phyloP scores from a whole-genome alignment of 2,888 invertebrate species.

The Fragum sueziense region DNA sequence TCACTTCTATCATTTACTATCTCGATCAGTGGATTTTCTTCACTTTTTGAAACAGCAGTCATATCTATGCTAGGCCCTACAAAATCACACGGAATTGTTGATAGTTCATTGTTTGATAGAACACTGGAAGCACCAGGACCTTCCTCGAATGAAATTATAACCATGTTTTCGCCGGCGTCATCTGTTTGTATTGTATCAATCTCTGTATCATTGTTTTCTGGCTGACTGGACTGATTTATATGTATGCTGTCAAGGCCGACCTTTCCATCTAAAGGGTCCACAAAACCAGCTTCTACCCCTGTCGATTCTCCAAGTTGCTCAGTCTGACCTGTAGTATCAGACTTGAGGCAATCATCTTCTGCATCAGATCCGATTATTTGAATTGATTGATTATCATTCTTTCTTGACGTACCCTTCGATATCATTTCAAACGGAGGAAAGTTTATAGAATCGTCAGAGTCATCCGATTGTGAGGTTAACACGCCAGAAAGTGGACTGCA shows the following conservation, averaged over 20 bases:
- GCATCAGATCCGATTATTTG: too few relatives aligned
- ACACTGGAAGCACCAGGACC: neutral
- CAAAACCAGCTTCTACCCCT: too few relatives aligned
- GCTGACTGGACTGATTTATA: too few relatives aligned
- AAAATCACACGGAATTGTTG: neutral
- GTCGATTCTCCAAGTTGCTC: too few relatives aligned
- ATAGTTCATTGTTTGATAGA: neutral
- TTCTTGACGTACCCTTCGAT: neutral
- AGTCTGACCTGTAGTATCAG: too few relatives aligned
- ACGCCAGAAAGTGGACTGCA: slow-evolving; percentile 13
- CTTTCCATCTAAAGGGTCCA: too few relatives aligned
- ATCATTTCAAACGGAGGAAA: neutral
- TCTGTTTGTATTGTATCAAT: too few relatives aligned
- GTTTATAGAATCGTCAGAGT: neutral
- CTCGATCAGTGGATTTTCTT: neutral
- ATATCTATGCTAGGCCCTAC: neutral
- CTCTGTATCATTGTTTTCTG: neutral
- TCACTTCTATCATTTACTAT: neutral
- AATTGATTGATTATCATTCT: too few relatives aligned
- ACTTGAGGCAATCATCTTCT: too few relatives aligned
- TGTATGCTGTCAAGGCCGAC: too few relatives aligned
- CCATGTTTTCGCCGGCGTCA: neutral
- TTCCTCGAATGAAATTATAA: neutral
- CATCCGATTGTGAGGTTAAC: neutral
- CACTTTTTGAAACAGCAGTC: neutral